Evolutionary conservation across 2,797 vertebrate species (phyloP).

Genomic region (Chromis chromis): DNA sequence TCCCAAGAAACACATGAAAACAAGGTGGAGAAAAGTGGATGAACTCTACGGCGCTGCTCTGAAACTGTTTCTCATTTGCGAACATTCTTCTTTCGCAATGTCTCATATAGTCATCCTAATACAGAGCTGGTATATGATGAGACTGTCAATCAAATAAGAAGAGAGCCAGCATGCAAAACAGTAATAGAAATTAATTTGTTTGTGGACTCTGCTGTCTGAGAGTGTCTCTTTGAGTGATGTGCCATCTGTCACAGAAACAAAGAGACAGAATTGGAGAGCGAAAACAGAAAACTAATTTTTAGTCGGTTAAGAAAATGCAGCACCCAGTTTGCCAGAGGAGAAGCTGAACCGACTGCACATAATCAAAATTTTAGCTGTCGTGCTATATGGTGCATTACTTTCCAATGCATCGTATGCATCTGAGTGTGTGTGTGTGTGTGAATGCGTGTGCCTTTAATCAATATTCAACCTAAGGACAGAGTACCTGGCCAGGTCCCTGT

Average conservation of each 20-base stretch:
- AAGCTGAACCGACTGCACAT: conserved; percentile 55
- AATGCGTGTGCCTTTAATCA: conserved; percentile 53
- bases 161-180: conserved; percentile 69
- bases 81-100: conserved; percentile 31
- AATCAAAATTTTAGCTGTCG: conserved; percentile 70
- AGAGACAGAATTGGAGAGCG: conserved; percentile 65
- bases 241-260: conserved; percentile 78
- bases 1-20: background rate
- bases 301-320: conserved; percentile 67
- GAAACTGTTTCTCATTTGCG: conserved; percentile 51
- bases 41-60: conserved; percentile 21
- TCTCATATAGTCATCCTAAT: conserved; percentile 46
- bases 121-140: conserved; percentile 53
- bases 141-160: conserved; percentile 71
- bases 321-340: conserved; percentile 58
- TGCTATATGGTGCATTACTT: conserved; percentile 39
- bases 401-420: conserved; percentile 1
- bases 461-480: conserved; percentile 66
- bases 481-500: conserved; percentile 55
- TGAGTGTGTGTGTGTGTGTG: conserved; percentile 5
- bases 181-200: conserved; percentile 81
- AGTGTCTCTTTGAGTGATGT: conserved; percentile 74
- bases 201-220: conserved; percentile 73
- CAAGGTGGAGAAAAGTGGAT: conserved; percentile 8
- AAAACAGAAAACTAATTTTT: conserved; percentile 64